Conservation (phyloP, 2,888 invertebrate species). For the Mesorhabditis spiculigera region DNA sequence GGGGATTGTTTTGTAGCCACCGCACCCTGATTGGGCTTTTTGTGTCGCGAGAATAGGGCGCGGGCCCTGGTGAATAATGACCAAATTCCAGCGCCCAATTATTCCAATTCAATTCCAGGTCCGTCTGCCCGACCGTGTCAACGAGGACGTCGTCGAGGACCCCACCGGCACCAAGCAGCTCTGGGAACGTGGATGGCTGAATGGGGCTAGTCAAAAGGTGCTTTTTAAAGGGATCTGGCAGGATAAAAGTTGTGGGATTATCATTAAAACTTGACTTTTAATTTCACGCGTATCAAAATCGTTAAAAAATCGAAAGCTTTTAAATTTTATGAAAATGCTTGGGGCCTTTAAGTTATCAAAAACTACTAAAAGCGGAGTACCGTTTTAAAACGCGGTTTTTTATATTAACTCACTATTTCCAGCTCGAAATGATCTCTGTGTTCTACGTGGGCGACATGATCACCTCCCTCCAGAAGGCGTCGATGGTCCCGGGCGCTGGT, state of each 20-base stretch:
- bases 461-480: constrained; percentile 83
- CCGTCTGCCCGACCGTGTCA: constrained; percentile 81
- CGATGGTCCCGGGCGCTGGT: constrained; percentile 92
- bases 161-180: constrained; percentile 96
- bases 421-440: constrained; percentile 77
- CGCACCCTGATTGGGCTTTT: too few relatives aligned
- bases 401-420: constrained; percentile 19
- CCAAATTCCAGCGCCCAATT: background rate
- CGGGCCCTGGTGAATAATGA: too few relatives aligned
- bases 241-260: constrained; percentile 5
- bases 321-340: too few relatives aligned
- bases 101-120: constrained; percentile 60
- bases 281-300: too few relatives aligned
- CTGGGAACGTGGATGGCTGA: constrained; percentile 83
- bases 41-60: too few relatives aligned
- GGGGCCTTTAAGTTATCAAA: too few relatives aligned
- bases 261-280: too few relatives aligned
- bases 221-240: background rate
- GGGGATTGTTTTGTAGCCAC: too few relatives aligned
- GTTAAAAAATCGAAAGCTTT: too few relatives aligned
- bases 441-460: constrained; percentile 95
- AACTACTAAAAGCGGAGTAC: too few relatives aligned
- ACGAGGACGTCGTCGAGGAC: constrained; percentile 98
- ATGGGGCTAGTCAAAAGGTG: constrained; percentile 95
- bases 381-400: background rate